Conservation (phyloP, 2,888 invertebrate genomes). For the Carpatolechia fugitivella region DNA sequence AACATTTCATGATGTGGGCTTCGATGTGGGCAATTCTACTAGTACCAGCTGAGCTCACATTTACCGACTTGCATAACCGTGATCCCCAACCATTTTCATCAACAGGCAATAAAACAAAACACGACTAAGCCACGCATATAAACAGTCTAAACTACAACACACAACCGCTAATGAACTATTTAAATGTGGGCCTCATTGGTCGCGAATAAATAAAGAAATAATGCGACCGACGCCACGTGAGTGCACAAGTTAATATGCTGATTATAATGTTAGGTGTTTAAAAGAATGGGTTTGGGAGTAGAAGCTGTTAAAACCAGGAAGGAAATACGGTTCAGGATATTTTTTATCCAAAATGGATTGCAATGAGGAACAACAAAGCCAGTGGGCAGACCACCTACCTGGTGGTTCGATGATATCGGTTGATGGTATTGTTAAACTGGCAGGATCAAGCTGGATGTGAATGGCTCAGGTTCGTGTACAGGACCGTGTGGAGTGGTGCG, state of each 20-base stretch:
- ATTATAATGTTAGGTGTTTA: constrained; percentile 37
- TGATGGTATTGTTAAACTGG: too few species aligned
- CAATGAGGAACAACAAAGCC: too few species aligned
- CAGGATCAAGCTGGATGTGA: too few species aligned
- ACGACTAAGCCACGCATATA: constrained; percentile 60
- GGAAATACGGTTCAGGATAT: too few species aligned
- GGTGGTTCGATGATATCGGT: too few species aligned
- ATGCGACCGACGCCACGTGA: constrained; percentile 53
- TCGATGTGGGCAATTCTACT: too few species aligned
- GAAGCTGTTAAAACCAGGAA: not conserved
- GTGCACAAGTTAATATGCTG: constrained; percentile 63
- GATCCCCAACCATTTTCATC: constrained; percentile 48
- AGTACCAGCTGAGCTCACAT: too few species aligned
- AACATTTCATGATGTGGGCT: too few species aligned
- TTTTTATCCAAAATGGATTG: too few species aligned
- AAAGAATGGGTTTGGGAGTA: not conserved
- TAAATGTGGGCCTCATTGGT: constrained; percentile 73
- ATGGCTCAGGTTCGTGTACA: too few species aligned
- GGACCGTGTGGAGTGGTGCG: too few species aligned
- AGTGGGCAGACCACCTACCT: too few species aligned
- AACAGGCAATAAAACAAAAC: constrained; percentile 57
- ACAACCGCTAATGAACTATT: constrained; percentile 70
- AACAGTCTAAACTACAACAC: constrained; percentile 55
- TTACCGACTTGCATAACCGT: constrained; percentile 28
- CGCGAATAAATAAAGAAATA: constrained; percentile 69